Evolutionary conservation across 2,113 vertebrate species (phyloP).

Genomic region (Eleginops maclovinus): DNA sequence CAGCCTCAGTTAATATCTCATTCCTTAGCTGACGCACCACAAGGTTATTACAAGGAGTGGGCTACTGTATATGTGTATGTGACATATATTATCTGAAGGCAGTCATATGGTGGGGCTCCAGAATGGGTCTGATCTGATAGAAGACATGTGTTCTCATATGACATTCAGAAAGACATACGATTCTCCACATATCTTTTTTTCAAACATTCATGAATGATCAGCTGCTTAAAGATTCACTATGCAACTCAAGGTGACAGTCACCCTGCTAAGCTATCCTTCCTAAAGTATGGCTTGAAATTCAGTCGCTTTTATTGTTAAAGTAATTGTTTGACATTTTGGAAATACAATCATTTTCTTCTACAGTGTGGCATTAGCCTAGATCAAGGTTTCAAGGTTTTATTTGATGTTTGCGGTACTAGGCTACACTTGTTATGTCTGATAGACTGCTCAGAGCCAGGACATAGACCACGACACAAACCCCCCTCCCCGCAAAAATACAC

Average conservation of each 20-base stretch:
- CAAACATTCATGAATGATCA: not conserved
- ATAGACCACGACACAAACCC: no score
- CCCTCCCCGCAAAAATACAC: no score
- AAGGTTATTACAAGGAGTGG: conserved; percentile 49
- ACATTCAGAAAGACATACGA: conserved; percentile 39
- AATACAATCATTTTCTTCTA: not conserved
- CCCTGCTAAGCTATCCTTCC: conserved; percentile 1
- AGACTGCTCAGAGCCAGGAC: no score
- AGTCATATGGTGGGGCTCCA: conserved; percentile 24
- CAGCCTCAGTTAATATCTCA: conserved; percentile 37
- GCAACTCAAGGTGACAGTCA: conserved; percentile 29
- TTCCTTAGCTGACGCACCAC: conserved; percentile 18
- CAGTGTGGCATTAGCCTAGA: no score
- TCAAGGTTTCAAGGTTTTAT: no score
- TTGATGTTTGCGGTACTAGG: no score
- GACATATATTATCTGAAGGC: conserved; percentile 13
- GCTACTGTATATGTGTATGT: conserved; percentile 1
- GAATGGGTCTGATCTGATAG: conserved; percentile 30
- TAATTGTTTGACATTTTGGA: not conserved
- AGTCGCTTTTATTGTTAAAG: conserved; percentile 9
- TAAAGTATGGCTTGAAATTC: not conserved
- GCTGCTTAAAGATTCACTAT: conserved; percentile 12
- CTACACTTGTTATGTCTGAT: no score
- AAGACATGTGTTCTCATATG: conserved; percentile 16
- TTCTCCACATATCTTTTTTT: conserved; percentile 15